Evolutionary conservation across 2,797 vertebrate species (phyloP).

Genomic region (Gambelia wislizenii): DNA sequence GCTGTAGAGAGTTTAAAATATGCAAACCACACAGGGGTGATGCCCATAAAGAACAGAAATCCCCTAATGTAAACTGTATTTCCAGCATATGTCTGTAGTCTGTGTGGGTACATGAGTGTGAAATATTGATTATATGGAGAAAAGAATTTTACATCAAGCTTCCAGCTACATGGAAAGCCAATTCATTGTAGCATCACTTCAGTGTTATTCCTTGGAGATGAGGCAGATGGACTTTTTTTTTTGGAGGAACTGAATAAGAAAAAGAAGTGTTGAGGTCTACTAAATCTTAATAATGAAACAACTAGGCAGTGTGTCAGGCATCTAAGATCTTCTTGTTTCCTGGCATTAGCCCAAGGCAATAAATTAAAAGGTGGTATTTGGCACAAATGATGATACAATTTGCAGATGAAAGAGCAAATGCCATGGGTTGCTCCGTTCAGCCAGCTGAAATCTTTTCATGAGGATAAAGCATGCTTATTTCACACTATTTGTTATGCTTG

Average conservation of each 20-base stretch:
- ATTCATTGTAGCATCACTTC: not conserved
- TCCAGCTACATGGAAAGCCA: slow-evolving; percentile 4
- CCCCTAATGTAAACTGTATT: not conserved
- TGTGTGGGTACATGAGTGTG: not conserved
- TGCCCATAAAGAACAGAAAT: not conserved
- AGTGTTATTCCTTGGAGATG: slow-evolving; percentile 2
- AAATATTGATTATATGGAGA: not conserved
- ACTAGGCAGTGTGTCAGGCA: slow-evolving; percentile 9
- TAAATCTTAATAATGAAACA: slow-evolving; percentile 34
- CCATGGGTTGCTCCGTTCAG: not conserved
- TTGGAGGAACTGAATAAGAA: not conserved
- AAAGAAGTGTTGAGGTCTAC: not conserved
- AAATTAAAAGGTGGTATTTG: slow-evolving; percentile 3
- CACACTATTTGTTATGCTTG: not conserved
- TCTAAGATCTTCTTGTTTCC: slow-evolving; percentile 8
- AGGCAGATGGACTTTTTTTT: not conserved
- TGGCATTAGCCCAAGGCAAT: slow-evolving; percentile 24
- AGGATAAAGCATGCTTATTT: not conserved
- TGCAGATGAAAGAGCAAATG: slow-evolving; percentile 12
- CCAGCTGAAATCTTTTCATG: not conserved
- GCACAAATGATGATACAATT: slow-evolving; percentile 12
- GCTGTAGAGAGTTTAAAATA: not conserved
- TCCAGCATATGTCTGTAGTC: not conserved
- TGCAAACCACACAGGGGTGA: not conserved
- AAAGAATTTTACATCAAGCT: not conserved